These are phyloP conservation scores for Cetonia aurata DNA, from an alignment of 2,888 invertebrate genomes.

Conservation along the genomic window DNA sequence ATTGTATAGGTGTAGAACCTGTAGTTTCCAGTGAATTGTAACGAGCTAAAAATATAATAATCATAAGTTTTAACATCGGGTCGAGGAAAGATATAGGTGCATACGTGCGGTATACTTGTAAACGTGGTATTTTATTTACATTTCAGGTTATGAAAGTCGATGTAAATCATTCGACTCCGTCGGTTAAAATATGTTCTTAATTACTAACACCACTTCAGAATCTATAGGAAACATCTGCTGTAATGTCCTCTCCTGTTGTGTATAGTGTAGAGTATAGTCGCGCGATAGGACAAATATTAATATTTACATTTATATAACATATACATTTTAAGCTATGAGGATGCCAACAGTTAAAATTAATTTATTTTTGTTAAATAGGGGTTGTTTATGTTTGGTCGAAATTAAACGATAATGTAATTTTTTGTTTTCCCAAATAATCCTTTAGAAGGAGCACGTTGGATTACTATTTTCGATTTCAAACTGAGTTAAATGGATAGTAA, in stretches of 20 bases:
- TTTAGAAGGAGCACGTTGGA: no score
- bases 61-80: background rate
- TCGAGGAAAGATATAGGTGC: background rate
- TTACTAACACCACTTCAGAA: conserved; percentile 24
- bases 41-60: conserved; percentile 17
- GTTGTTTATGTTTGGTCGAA: no score
- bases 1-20: conserved; percentile 3
- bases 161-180: conserved; percentile 17
- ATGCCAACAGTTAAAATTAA: no score
- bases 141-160: conserved; percentile 11
- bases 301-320: no score
- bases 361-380: no score
- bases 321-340: no score
- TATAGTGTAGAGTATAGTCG: background rate
- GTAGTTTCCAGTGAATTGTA: background rate
- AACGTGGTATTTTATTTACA: conserved; percentile 22
- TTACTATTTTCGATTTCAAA: no score
- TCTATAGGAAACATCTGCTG: conserved; percentile 29
- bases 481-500: no score
- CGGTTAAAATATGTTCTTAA: conserved; percentile 29
- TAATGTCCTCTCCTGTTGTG: conserved; percentile 23
- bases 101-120: conserved; percentile 6
- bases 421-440: no score
- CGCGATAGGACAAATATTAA: no score
- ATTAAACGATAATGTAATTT: no score